Base-by-base conservation (phyloP, 2,888 invertebrate genomes). In the Dendrolimus pini region DNA sequence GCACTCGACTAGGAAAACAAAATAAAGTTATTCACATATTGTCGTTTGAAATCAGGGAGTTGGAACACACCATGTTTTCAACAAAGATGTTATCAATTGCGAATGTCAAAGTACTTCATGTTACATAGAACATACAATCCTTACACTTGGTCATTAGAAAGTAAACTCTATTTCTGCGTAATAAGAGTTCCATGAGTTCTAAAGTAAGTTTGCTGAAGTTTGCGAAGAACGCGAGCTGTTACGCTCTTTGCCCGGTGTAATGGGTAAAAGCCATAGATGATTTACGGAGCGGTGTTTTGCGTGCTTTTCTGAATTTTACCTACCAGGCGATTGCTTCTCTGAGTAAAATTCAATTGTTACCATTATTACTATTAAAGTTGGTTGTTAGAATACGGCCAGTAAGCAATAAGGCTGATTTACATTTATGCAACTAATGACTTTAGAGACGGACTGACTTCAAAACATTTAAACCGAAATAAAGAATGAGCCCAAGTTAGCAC, bases 221-320 rank as follows among this genome's bases (percentile, higher is more conserved):
- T 70, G 69, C 67, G 66, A 71, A 70, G 70, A 70, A 68, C 66
- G 74, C 68, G 65, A 66, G 61, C 64, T 65, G 68, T 67, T 71
- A 66, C 66, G 68, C 65, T 67, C 66, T 64, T 66, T 72, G 70
- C 65, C 63, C 58, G 60, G 65, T 68, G 67, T 67, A 73, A 71
- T 71, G 69, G 68, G 55, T 58, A 56, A 59, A 57, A 55, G 53
- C 41, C 59, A 59, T 41, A 55, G 55, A 58, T 54, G 52, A 47
- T 47, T 30, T 30, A 30, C 30, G 30, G 3, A 30, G 30, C 3
- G 30, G 30, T 30, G 6, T 30, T 6, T 30, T 30, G 6, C 30
- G 3, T 30, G 30, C 30, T 30, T 30, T 30, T 30, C 30, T 30
- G 30, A 30, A 30, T 30, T 30, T 30, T 30, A 30, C 30, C 6